phyloP scores from a whole-genome alignment of 2,797 vertebrate species.

The Periparus ater region DNA sequence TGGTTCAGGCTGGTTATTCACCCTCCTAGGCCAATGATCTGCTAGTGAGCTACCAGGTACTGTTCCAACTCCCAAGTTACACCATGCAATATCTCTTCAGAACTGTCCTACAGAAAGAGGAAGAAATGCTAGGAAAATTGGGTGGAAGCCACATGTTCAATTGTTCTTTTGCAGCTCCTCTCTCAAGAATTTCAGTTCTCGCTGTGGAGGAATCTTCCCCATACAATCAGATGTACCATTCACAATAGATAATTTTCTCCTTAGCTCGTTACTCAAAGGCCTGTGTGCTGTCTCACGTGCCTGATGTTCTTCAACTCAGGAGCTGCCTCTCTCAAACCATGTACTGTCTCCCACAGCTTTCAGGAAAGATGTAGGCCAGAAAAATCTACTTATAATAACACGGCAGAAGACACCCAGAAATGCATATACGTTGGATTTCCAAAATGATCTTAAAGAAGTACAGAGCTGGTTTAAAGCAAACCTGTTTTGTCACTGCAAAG shows the following conservation, averaged over 20 bases:
- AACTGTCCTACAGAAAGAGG: background rate
- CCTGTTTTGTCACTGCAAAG: background rate
- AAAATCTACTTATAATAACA: background rate
- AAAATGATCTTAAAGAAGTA: background rate
- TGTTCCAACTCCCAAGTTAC: background rate
- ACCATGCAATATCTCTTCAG: background rate
- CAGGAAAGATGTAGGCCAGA: background rate
- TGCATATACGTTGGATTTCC: accelerated
- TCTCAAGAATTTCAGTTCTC: background rate
- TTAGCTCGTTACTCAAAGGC: background rate
- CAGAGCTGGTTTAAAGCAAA: background rate
- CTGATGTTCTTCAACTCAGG: background rate
- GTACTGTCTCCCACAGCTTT: background rate
- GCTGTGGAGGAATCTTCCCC: background rate
- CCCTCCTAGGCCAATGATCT: background rate
- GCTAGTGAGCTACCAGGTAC: background rate
- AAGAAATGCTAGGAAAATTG: background rate
- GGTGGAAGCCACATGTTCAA: background rate
- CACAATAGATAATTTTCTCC: background rate
- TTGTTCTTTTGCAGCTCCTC: background rate
- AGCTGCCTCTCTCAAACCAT: background rate
- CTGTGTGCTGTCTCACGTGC: background rate
- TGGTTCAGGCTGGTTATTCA: background rate
- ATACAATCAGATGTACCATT: background rate
- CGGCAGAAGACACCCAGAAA: background rate